Evolutionary conservation across 1,140 invertebrate genomes (phyloP), one percentile per base, ranked within the genome.

Genomic region (Hirudo medicinalis): DNA sequence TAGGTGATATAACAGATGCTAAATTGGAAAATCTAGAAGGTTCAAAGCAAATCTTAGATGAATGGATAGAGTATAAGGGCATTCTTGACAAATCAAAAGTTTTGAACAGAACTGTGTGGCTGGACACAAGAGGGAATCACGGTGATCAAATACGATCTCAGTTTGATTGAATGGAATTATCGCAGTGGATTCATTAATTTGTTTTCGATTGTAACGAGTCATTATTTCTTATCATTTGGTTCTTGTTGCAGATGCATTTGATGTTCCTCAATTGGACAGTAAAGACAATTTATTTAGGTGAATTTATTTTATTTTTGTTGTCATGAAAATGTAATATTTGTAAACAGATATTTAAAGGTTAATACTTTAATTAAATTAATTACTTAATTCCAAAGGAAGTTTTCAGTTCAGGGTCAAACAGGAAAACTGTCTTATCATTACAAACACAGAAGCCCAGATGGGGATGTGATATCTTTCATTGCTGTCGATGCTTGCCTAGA

Each of bases 121-220:
- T 95, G 63, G 93, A 95, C 83, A 89, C 94, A 72, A 85, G 92
- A 82, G 93, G 93, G 80, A 96, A 96, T 86, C 93, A 96, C 87
- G 92, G 91, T 93, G 84, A 79, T 17, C 43, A 49, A 49, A 36
- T 36, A 36, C 11, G 43, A 49, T 49, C 9, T 49, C 43, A 76
- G 75, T 67, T 71, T 17, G 27, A 36, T 36, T 36, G 6, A 36
- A 36, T 36, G 32, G 32, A 36, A 36, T 36, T 36, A 6, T 36
- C 32, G 6, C 6, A 36, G 6, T 36, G 32, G 32, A 36, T 36
- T 36, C 6, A 36, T 36, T 36, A 36, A 36, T 36, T 36, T 6
- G 6, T 36, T 36, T 36, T 36, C 32, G 6, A 36, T 3, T 36
- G 32, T 36, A 6, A 36, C 6, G 32, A 36, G 32, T 6, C 53